Evolutionary conservation across 2,113 vertebrate genomes (phyloP), one percentile per base, ranked within the genome.

Genomic region (Noturus placidus): DNA sequence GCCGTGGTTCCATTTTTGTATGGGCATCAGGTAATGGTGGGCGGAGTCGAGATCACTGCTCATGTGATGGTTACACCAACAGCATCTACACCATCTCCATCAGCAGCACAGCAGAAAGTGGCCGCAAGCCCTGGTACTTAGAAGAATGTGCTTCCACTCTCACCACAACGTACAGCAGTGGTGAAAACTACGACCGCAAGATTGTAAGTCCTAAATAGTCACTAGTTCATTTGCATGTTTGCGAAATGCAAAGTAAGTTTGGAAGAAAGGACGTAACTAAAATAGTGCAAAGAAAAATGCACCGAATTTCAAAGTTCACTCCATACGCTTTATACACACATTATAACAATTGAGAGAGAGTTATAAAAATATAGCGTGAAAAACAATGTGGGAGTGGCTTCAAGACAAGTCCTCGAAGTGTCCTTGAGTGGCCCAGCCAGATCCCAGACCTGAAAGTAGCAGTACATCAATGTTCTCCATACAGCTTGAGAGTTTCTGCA

Each of bases 31-130:
- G 98, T 87, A 99, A 99, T 54, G 98, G 98, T 0, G 98, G 98
- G 35, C 96, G 98, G 87, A 99, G 98, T 94, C 95, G 97, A 90
- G 98, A 99, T 92, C 98, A 99, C 92, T 99, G 98, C 89, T 99
- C 98, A 38, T 99, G 98, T 67, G 98, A 99, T 0, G 98, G 98
- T 89, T 99, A 99, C 93, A 99, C 98, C 92, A 99, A 99, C 90
- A 98, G 97, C 91, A 99, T 99, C 94, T 99, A 99, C 91, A 99
- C 98, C 88, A 99, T 99, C 92, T 99, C 98, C 88, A 99, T 99
- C 92, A 99, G 97, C 93, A 99, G 98, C 94, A 99, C 98, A 1
- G 98, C 98, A 0, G 98, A 99, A 92, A 99, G 98, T 0, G 98
- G 98, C 6, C 97, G 98, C 91, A 99, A 99, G 87, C 98, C 98